These are phyloP conservation scores for Solenopsis invicta DNA, from an alignment of 1,140 invertebrate species.

Conservation along the genomic window DNA sequence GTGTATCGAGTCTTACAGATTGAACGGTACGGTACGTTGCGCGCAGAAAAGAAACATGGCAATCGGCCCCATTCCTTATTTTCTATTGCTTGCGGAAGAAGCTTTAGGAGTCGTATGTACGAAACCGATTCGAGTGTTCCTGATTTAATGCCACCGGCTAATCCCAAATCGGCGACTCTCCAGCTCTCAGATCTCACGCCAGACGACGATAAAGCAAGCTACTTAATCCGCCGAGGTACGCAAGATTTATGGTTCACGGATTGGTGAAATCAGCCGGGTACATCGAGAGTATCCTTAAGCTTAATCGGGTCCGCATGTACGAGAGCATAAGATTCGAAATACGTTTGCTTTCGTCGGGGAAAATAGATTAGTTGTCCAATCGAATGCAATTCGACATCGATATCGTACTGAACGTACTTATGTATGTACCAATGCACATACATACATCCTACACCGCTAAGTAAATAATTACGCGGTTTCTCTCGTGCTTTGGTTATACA, in stretches of 20 bases:
- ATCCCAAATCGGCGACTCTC: constrained; percentile 74
- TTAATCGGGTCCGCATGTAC: constrained; percentile 65
- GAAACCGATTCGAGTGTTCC: constrained; percentile 64
- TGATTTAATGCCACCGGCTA: constrained; percentile 73
- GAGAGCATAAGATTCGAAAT: constrained; percentile 48
- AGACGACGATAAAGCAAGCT: constrained; percentile 75
- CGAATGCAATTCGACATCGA: constrained; percentile 19
- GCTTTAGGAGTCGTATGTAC: constrained; percentile 55
- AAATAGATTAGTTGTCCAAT: constrained; percentile 22
- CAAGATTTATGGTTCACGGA: constrained; percentile 73
- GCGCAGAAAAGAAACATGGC: not conserved
- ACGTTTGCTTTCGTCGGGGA: constrained; percentile 22
- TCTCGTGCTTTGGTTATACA: not conserved
- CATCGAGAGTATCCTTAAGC: constrained; percentile 67
- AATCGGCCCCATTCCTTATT: constrained; percentile 38
- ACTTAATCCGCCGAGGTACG: constrained; percentile 74
- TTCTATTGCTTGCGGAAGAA: constrained; percentile 45
- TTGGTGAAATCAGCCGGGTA: constrained; percentile 71
- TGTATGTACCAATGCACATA: not conserved
- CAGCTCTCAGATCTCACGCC: constrained; percentile 65
- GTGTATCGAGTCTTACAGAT: not conserved
- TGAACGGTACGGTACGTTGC: not conserved
- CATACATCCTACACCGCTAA: not conserved
- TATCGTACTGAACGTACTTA: constrained; percentile 19
- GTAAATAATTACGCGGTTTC: constrained; percentile 37